Conservation (phyloP, 2,888 invertebrate genomes). For the Lepidonotus clava region DNA sequence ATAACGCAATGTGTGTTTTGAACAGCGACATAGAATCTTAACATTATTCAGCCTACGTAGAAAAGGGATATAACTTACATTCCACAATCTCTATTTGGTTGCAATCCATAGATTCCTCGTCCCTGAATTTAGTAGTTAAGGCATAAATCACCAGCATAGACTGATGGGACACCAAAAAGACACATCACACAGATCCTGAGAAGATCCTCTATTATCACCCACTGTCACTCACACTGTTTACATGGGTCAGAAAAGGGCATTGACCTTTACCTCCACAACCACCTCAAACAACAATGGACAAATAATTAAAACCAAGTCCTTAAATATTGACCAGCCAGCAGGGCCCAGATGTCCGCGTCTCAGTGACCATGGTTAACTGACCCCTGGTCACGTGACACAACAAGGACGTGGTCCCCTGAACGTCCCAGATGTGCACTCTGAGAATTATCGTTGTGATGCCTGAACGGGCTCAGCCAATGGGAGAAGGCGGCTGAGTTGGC, state of each 20-base stretch:
- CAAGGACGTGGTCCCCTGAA: background rate
- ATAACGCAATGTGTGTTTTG: too few species aligned
- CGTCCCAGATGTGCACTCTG: constrained; percentile 1
- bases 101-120: too few species aligned
- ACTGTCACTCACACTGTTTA: constrained; percentile 20
- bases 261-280: background rate
- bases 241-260: background rate
- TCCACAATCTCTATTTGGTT: too few species aligned
- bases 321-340: constrained; percentile 10
- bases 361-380: background rate
- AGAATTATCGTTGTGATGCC: constrained; percentile 8
- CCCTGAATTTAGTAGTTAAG: too few species aligned
- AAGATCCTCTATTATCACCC: constrained; percentile 12
- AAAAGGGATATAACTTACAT: too few species aligned
- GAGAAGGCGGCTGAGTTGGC: background rate
- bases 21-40: too few species aligned
- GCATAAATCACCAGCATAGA: background rate
- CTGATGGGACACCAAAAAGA: background rate
- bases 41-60: too few species aligned
- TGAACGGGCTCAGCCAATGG: background rate
- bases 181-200: background rate
- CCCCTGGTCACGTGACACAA: background rate
- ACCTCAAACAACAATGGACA: background rate
- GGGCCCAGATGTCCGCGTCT: background rate
- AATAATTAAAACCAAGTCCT: constrained; percentile 23